Conservation (phyloP, 2,113 vertebrate genomes). For the Onychostoma macrolepis region DNA sequence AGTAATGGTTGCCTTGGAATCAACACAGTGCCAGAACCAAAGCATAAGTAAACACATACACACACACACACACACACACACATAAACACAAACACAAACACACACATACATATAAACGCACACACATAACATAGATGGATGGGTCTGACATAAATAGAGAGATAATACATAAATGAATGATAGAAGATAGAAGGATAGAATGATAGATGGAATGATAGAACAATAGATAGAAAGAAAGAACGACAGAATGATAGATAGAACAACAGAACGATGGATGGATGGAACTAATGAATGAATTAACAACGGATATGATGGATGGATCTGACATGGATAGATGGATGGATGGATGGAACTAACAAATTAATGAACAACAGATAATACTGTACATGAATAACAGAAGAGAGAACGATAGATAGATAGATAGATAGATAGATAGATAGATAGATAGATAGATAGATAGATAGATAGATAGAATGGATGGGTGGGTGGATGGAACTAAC, state of each 20-base stretch:
- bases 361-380: not conserved
- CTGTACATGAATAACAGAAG: not conserved
- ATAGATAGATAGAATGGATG: not conserved
- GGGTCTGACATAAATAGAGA: not conserved
- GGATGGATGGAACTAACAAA: not conserved
- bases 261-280: not conserved
- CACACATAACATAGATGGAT: conserved; percentile 19
- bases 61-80: conserved; percentile 27
- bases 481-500: not conserved
- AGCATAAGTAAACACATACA: conserved; percentile 32
- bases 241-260: not conserved
- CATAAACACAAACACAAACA: conserved; percentile 20
- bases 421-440: not conserved
- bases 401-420: not conserved
- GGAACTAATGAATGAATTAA: not conserved
- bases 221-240: not conserved
- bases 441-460: not conserved
- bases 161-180: not conserved
- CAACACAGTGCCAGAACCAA: conserved; percentile 54
- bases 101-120: conserved; percentile 6
- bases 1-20: conserved; percentile 55
- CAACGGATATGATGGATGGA: too few relatives aligned
- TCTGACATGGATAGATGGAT: too few relatives aligned
- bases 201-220: not conserved
- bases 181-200: not conserved